Percentiles rank a stretch among this genome's conserved stretches.
phyloP scores from a whole-genome alignment of 1,140 invertebrate species.

The Oreohelix idahoensis region DNA sequence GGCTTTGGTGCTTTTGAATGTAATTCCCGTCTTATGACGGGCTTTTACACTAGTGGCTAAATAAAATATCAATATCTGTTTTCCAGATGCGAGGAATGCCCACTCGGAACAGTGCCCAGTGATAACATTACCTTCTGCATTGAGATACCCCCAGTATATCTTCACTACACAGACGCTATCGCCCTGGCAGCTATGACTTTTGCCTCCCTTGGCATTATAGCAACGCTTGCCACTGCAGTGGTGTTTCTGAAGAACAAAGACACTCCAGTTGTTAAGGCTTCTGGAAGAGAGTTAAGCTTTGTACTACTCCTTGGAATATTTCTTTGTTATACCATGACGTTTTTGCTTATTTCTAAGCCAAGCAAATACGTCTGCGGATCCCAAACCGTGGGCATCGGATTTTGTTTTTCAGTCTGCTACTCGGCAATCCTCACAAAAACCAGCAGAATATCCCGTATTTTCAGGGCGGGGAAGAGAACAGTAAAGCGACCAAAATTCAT shows the following conservation, averaged over 20 bases:
- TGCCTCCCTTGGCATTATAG: slow-evolving; percentile 71
- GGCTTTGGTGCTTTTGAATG: too few species aligned
- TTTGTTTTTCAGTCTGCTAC: slow-evolving; percentile 82
- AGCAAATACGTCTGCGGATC: slow-evolving; percentile 77
- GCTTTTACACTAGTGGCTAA: too few species aligned
- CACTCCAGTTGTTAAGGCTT: too few species aligned
- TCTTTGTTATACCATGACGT: slow-evolving; percentile 71
- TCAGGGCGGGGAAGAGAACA: slow-evolving; percentile 84
- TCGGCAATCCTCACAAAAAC: slow-evolving; percentile 85
- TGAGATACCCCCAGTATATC: slow-evolving; percentile 87
- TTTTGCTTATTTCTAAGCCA: slow-evolving; percentile 74
- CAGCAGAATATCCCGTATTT: slow-evolving; percentile 83
- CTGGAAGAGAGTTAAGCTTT: too few species aligned
- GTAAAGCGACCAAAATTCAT: slow-evolving; percentile 92
- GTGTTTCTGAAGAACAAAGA: too few species aligned
- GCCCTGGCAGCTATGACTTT: slow-evolving; percentile 87
- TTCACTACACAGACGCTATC: slow-evolving; percentile 79
- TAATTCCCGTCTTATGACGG: too few species aligned
- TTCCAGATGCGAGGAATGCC: slow-evolving; percentile 83
- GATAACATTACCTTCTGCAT: slow-evolving; percentile 82
- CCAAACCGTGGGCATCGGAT: slow-evolving; percentile 79
- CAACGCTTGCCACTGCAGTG: slow-evolving; percentile 55
- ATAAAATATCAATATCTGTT: too few species aligned
- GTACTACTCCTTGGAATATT: too few species aligned
- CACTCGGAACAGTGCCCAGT: slow-evolving; percentile 86